Conservation (phyloP, 2,888 invertebrate species). For the Sarcophaga caerulescens region DNA sequence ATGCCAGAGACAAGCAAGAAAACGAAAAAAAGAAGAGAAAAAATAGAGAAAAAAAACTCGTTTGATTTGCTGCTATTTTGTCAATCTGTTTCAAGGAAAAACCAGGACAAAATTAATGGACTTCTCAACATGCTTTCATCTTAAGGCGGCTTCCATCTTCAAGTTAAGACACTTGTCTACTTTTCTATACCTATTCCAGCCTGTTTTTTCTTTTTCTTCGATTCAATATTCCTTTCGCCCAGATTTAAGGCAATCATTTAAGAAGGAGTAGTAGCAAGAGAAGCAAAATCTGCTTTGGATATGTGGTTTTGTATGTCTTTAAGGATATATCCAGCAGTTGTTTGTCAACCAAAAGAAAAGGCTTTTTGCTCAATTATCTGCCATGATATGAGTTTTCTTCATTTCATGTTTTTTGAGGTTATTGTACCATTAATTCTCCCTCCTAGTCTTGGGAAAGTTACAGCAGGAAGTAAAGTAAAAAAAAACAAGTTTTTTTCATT, state of each 20-base stretch:
- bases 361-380: not conserved
- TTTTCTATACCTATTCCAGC: not conserved
- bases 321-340: not conserved
- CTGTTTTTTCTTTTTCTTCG: not conserved
- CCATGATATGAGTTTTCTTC: slow-evolving; percentile 4
- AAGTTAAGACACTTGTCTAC: not conserved
- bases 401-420: slow-evolving; percentile 12
- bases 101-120: slow-evolving; percentile 45
- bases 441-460: not conserved
- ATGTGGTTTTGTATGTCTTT: not conserved
- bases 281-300: not conserved
- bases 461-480: not conserved
- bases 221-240: no score
- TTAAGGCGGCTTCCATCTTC: not conserved
- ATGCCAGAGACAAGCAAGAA: not conserved
- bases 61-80: slow-evolving; percentile 22
- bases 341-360: not conserved
- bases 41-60: slow-evolving; percentile 8
- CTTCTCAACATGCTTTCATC: not conserved
- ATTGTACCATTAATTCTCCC: slow-evolving; percentile 48
- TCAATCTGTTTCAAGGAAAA: slow-evolving; percentile 3
- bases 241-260: not conserved
- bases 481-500: slow-evolving; percentile 13
- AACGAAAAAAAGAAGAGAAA: no score
- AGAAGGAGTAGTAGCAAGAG: not conserved